Conservation (phyloP, 2,113 vertebrate genomes). For the Chaetodon trifascialis region DNA sequence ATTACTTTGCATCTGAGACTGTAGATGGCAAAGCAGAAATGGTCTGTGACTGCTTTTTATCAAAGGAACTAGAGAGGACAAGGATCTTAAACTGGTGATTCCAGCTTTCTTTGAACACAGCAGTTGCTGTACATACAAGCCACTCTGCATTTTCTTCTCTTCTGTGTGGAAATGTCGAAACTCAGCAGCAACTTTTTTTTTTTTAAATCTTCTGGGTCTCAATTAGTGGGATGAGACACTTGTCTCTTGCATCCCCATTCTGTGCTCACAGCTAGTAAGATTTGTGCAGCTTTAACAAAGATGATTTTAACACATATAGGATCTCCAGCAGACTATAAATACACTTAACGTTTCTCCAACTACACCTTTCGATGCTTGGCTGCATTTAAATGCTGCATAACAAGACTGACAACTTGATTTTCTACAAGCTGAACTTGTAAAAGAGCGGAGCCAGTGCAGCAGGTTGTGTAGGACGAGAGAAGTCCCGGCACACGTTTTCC, state of each 20-base stretch:
- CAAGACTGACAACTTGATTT: slow-evolving; percentile 59
- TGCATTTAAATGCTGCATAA: slow-evolving; percentile 51
- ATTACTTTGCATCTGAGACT: background rate
- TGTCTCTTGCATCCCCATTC: background rate
- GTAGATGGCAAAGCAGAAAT: background rate
- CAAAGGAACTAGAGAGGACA: no score
- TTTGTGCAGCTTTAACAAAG: background rate
- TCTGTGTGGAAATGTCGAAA: no score
- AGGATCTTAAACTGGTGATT: background rate
- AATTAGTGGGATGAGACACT: background rate
- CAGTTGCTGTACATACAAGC: background rate
- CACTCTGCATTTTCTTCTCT: no score
- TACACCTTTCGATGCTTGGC: slow-evolving; percentile 8
- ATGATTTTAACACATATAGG: background rate
- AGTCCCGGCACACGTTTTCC: slow-evolving; percentile 61
- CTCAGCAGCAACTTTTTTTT: no score
- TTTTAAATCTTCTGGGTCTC: no score
- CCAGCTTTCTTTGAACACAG: background rate
- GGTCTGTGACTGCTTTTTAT: background rate
- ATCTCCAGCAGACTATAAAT: background rate
- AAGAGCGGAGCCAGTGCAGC: slow-evolving; percentile 71
- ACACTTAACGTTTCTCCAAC: background rate
- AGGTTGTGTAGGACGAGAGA: slow-evolving; percentile 75
- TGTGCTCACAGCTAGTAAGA: background rate
- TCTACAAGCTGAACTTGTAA: slow-evolving; percentile 27